These are phyloP conservation scores for Osmerus mordax DNA, from an alignment of 2,113 vertebrate species.

Conservation along the genomic window DNA sequence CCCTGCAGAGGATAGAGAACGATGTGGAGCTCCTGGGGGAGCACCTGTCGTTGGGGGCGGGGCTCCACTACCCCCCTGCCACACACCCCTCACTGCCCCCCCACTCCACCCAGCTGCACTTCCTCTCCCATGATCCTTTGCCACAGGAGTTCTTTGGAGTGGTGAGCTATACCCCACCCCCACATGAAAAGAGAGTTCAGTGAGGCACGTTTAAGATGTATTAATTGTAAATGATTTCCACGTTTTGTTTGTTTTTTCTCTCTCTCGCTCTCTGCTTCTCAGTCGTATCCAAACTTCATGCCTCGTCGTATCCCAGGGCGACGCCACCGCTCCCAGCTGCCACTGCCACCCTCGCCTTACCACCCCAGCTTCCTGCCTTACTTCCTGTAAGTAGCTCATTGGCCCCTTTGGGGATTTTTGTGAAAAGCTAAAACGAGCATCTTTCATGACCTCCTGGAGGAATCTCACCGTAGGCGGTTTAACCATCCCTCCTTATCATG, in stretches of 20 bases:
- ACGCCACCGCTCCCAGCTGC: slow-evolving; percentile 92
- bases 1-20: slow-evolving; percentile 97
- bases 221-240: neutral
- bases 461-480: too few relatives aligned
- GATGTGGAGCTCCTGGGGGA: slow-evolving; percentile 96
- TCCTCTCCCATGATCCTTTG: slow-evolving; percentile 91
- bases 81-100: slow-evolving; percentile 86
- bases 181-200: neutral
- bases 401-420: neutral
- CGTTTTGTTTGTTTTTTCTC: neutral
- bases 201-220: too few relatives aligned
- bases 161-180: slow-evolving; percentile 73
- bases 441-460: too few relatives aligned
- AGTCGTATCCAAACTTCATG: slow-evolving; percentile 96
- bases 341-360: slow-evolving; percentile 91
- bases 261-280: neutral
- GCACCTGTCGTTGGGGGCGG: slow-evolving; percentile 86
- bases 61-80: slow-evolving; percentile 88
- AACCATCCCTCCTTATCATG: too few relatives aligned
- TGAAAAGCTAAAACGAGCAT: too few relatives aligned
- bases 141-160: slow-evolving; percentile 95
- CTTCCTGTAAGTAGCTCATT: slow-evolving; percentile 85
- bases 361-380: slow-evolving; percentile 97
- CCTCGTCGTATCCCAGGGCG: slow-evolving; percentile 91
- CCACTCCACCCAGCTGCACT: slow-evolving; percentile 90